These are phyloP conservation scores for Drosophila asahinai DNA, from an alignment of 1,140 invertebrate species.

Conservation along the genomic window DNA sequence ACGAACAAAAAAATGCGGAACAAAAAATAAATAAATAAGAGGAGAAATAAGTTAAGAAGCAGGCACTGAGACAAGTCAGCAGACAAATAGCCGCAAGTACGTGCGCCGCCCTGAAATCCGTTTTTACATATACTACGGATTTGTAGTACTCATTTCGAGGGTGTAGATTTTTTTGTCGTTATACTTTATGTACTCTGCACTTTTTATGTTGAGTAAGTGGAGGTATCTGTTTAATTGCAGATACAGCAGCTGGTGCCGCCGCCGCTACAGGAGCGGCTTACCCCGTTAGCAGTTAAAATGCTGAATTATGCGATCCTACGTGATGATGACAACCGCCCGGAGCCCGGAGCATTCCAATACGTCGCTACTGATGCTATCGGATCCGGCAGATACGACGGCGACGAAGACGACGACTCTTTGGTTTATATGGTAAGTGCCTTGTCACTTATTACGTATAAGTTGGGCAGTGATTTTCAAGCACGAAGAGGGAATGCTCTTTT, in stretches of 20 bases:
- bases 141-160: conserved; percentile 17
- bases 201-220: conserved; percentile 66
- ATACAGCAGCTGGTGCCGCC: conserved; percentile 62
- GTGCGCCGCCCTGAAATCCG: conserved; percentile 67
- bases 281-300: conserved; percentile 76
- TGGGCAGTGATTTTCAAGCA: not conserved
- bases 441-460: conserved; percentile 73
- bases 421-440: conserved; percentile 47
- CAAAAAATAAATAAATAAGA: conserved; percentile 42
- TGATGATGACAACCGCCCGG: conserved; percentile 70
- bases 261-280: conserved; percentile 72
- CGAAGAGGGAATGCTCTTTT: conserved; percentile 39
- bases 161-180: conserved; percentile 20
- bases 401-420: conserved; percentile 1
- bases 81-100: conserved; percentile 77
- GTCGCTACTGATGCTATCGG: conserved; percentile 62
- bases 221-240: conserved; percentile 74
- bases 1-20: conserved; percentile 41
- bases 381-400: conserved; percentile 19
- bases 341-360: conserved; percentile 71
- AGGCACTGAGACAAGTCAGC: conserved; percentile 53
- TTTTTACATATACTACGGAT: conserved; percentile 19
- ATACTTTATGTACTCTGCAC: conserved; percentile 29
- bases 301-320: conserved; percentile 81
- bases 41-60: conserved; percentile 53